A percentile compares a stretch with the other conserved stretches of the same genome.
Evolutionary conservation across 2,113 vertebrate species (phyloP).

Genomic region (Sarotherodon lohbergeri): DNA sequence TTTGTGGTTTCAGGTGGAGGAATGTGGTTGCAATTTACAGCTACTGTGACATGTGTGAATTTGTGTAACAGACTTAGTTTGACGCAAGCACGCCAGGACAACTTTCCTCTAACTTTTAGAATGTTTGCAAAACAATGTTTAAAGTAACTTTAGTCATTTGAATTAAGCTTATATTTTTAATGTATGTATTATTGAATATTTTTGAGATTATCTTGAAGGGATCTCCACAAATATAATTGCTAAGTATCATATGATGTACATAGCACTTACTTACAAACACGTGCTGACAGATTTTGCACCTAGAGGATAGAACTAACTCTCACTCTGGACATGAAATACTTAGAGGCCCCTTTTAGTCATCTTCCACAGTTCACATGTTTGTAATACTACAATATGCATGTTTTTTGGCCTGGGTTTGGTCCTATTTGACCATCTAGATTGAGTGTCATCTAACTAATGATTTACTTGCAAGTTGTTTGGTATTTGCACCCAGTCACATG

Average conservation of each 20-base stretch:
- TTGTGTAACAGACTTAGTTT: background rate
- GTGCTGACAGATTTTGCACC: background rate
- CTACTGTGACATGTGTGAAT: background rate
- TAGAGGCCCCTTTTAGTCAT: background rate
- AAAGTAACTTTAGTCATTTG: background rate
- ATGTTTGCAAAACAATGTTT: background rate
- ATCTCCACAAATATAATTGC: background rate
- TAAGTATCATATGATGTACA: background rate
- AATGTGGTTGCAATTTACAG: background rate
- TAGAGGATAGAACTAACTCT: background rate
- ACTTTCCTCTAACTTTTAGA: background rate
- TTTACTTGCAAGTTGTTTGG: background rate
- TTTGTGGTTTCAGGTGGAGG: background rate
- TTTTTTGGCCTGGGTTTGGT: background rate
- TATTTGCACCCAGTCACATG: background rate
- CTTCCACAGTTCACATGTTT: background rate
- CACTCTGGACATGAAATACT: constrained; percentile 8
- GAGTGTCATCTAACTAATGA: background rate
- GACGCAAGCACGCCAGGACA: background rate
- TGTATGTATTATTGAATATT: background rate
- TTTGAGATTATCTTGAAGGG: background rate
- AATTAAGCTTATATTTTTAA: background rate
- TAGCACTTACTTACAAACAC: background rate
- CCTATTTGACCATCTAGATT: background rate
- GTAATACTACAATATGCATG: too few relatives aligned